Conservation (phyloP, 2,888 invertebrate genomes). For the Ophioninae sp. region DNA sequence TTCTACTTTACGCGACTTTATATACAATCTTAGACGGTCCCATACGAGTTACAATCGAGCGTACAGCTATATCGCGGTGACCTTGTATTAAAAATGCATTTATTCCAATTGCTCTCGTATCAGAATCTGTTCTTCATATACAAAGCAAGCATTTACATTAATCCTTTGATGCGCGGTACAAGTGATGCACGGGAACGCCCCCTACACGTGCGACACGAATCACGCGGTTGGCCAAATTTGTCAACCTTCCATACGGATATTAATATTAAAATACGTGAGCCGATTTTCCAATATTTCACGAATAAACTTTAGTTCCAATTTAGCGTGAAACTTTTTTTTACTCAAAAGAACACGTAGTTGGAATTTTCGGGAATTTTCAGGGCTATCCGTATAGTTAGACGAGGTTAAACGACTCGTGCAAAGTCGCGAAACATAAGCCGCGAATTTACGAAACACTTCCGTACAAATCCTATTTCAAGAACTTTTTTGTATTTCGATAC, state of each 20-base stretch:
- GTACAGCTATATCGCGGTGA: background rate
- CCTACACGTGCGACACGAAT: background rate
- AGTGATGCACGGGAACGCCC: background rate
- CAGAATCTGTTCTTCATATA: conserved; percentile 9
- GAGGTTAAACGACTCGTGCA: too few species aligned
- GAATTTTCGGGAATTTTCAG: too few species aligned
- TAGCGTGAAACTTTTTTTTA: background rate
- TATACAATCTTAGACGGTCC: conserved; percentile 8
- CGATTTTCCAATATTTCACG: background rate
- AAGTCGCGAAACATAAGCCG: too few species aligned
- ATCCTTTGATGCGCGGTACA: background rate
- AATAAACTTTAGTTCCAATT: background rate
- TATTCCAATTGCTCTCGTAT: background rate
- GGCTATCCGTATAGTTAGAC: too few species aligned
- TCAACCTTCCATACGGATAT: background rate
- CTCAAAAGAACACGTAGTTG: too few species aligned
- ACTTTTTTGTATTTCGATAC: background rate
- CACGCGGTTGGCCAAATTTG: background rate
- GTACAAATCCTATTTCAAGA: background rate
- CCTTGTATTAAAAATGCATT: conserved; percentile 1
- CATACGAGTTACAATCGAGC: background rate
- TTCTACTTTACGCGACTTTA: conserved; percentile 1
- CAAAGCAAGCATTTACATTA: conserved; percentile 15
- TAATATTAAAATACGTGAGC: background rate
- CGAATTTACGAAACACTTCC: too few species aligned